These are phyloP conservation scores for Seira sanloemensis DNA, from an alignment of 2,888 invertebrate species.

Conservation along the genomic window DNA sequence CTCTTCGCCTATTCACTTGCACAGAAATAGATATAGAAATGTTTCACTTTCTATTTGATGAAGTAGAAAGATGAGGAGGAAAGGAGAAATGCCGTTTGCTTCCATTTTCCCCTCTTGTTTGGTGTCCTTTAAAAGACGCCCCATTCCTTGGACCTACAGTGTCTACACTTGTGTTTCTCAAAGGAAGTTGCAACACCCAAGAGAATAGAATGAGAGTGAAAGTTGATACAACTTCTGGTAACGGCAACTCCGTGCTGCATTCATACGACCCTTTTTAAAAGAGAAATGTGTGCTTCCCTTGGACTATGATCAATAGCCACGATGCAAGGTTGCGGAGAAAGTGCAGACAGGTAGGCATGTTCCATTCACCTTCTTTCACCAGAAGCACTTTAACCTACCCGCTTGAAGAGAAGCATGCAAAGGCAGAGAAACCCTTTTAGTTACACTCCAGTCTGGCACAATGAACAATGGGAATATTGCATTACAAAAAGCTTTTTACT, in stretches of 20 bases:
- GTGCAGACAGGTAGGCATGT: background rate
- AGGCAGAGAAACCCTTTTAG: background rate
- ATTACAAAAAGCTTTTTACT: background rate
- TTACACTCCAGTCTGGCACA: too few relatives aligned
- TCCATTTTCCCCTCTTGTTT: background rate
- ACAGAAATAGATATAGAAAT: background rate
- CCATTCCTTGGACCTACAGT: background rate
- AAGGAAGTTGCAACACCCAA: background rate
- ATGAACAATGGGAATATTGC: conserved; percentile 16
- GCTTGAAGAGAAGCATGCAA: too few relatives aligned
- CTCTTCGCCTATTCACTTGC: background rate
- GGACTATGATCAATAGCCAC: background rate
- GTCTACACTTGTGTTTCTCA: background rate
- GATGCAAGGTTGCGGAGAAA: background rate
- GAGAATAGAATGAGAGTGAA: background rate
- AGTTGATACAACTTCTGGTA: conserved; percentile 8
- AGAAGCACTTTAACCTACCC: background rate
- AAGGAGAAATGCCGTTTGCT: conserved; percentile 3
- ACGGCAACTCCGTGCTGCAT: conserved; percentile 6
- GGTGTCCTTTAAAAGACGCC: conserved; percentile 5
- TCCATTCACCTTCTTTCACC: background rate
- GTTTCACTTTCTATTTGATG: background rate
- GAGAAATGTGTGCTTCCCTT: background rate
- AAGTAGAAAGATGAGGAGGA: background rate
- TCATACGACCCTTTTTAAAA: conserved; percentile 4